Base-by-base conservation (phyloP, 2,113 vertebrate species). In the Campylorhamphus procurvoides region DNA sequence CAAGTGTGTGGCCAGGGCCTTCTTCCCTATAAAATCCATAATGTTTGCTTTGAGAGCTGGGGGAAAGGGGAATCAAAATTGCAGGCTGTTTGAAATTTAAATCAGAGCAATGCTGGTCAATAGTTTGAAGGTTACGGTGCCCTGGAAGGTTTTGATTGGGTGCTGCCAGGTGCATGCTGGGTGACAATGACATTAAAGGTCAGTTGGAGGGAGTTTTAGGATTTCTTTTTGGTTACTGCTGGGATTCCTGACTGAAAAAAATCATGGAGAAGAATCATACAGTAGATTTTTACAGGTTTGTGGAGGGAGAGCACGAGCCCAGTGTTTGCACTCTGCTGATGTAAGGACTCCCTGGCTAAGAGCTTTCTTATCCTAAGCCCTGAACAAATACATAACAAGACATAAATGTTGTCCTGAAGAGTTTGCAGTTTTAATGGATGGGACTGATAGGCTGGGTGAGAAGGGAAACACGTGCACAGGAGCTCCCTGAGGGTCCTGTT, bases 21-120 rank as follows among this genome's bases (percentile, higher is more conserved):
- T 31, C 87, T 97, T 97, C 94, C 97, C 97, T 96, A 96, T 97
- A 98, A 98, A 98, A 98, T 98, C 98, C 92, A 98, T 98, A 98
- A 95, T 79, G 87, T 97, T 98, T 97, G 95, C 97, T 97, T 97
- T 97, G 91, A 87, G 97, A 97, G 95, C 89, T 98, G 83, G 91
- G 71, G 89, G 91, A 95, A 79, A 90, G 92, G 97, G 88, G 94
- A 97, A 98, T 97, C 96, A 96, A 96, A 98, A 98, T 94, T 77
- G 53, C 90, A 96, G 95, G 89, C 96, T 97, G 96, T 98, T 98
- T 98, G 98, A 98, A 98, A 98, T 98, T 98, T 98, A 98, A 98
- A 98, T 98, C 96, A 97, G 96, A 94, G 94, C 84, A 44, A 80
- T 37, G 69, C 79, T 96, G 93, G 97, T 98, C 98, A 98, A 98